Base-by-base conservation (phyloP, 2,113 vertebrate genomes). In the Triplophysa dalaica region DNA sequence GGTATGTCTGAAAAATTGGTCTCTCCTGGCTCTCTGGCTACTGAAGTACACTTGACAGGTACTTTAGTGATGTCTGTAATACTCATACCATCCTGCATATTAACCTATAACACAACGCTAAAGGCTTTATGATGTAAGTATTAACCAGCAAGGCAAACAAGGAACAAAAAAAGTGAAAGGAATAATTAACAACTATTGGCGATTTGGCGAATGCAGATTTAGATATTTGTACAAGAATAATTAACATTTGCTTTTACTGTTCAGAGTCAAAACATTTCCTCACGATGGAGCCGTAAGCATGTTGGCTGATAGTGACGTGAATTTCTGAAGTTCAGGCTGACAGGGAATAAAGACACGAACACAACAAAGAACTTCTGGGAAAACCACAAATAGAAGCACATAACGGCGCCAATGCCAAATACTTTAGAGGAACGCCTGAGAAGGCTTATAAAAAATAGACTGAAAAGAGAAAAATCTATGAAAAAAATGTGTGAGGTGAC, bases 361-460 rank as follows among this genome's bases (percentile, higher is more conserved):
- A 79, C 60, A 79, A 82, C 52, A 79, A 69, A 75, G 74, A n/a
- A 60, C 76, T 74, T 76, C 73, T 84, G 70, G 76, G 79, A 84
- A 75, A 79, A 73, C 67, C 65, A 26, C 70, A 80, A 82, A 82
- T 77, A 75, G 78, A 82, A 85, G 50, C 73, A 63, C 60, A 60
- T 77, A 73, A 77, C 52, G 56, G 33, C 29, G 74, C 50, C 61
- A 73, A 63, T 21, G 69, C 60, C 70, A 60, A 52, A 69, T 85
- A 82, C n/a, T 38, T 72, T 72, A 82, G 65, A 63, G 62, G 80
- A 85, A 79, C 22, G 12, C 69, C 8, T 82, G 50, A 80, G 66
- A 70, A 72, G 22, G 68, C 67, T 77, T 82, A 84, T 64, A 87
- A 86, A 70, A 33, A 54, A 24, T 1, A 21, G 70, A 72, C 56